Evolutionary conservation across 2,113 vertebrate genomes (phyloP), one percentile per base, ranked within the genome.

Genomic region (Saguinus midas): DNA sequence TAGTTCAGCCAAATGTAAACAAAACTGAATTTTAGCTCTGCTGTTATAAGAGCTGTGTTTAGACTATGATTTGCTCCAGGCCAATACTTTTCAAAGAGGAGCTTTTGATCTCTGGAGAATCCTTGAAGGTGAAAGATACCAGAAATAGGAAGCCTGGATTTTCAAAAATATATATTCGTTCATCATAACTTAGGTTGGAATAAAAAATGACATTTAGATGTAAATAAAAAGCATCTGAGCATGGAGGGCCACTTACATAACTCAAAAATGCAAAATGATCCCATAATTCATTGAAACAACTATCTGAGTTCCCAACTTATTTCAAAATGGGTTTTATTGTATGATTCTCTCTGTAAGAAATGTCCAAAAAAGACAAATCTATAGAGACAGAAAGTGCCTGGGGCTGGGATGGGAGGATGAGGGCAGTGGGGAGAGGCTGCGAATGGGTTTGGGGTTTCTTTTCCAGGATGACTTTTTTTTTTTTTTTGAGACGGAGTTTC

Each of bases 1-100:
- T 93, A 97, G 96, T 97, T 90, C 96, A 96, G 83, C 94, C 90
- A 96, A 92, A 97, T 97, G 96, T 98, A 98, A 98, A 97, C 96
- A 98, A 92, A 81, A 85, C 32, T 27, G 87, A 94, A 94, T 92
- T 86, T 96, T 57, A 87, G 72, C 87, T 92, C 87, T n/a, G 76
- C 64, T 96, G 96, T 92, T 83, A 35, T 8, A 81, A 96, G 90
- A 81, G 57, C 80, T 90, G 50, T 97, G 94, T 97, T 98, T 96
- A 97, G 96, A 96, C 88, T 96, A 68, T 76, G 78, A 96, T 96
- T 97, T 95, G 81, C 96, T 97, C 72, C 61, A 94, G 92, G 95
- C 88, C 81, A 79, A 25, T 85, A 84, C 80, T 96, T 96, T 97
- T 90, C 92, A 97, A 96, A 97, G 87, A 76, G 70, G 32, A 97